Percentiles rank a stretch among this genome's conserved stretches.
Conservation (phyloP, 2,113 vertebrate species). For the Campylomormyrus numenius region DNA sequence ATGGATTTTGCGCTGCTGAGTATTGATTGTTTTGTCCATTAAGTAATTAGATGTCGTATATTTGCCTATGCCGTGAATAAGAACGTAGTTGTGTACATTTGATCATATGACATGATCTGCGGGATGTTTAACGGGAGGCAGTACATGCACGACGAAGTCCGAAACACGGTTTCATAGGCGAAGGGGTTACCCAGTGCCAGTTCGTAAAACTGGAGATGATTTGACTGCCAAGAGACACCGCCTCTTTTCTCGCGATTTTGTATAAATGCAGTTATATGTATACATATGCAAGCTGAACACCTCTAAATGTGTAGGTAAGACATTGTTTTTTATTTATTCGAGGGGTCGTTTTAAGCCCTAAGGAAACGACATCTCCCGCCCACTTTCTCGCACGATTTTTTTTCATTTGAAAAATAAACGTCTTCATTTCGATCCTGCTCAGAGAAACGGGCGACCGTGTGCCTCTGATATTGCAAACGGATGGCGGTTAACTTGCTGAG, state of each 20-base stretch:
- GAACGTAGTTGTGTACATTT: background rate
- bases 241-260: background rate
- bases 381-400: background rate
- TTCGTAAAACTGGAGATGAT: background rate
- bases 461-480: background rate
- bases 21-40: slow-evolving; percentile 5
- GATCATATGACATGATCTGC: background rate
- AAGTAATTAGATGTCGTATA: background rate
- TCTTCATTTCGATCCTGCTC: background rate
- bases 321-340: background rate
- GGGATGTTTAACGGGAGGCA: background rate
- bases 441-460: background rate
- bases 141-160: background rate
- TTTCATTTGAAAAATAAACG: background rate
- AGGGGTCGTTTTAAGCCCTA: background rate
- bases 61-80: background rate
- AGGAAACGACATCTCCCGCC: background rate
- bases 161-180: background rate
- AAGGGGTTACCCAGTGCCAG: background rate
- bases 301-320: background rate
- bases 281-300: background rate
- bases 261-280: background rate
- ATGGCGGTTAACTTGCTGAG: background rate
- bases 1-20: background rate
- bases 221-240: background rate